These are phyloP conservation scores for Paramormyrops hopkinsi DNA, from an alignment of 2,797 vertebrate species.

Conservation along the genomic window DNA sequence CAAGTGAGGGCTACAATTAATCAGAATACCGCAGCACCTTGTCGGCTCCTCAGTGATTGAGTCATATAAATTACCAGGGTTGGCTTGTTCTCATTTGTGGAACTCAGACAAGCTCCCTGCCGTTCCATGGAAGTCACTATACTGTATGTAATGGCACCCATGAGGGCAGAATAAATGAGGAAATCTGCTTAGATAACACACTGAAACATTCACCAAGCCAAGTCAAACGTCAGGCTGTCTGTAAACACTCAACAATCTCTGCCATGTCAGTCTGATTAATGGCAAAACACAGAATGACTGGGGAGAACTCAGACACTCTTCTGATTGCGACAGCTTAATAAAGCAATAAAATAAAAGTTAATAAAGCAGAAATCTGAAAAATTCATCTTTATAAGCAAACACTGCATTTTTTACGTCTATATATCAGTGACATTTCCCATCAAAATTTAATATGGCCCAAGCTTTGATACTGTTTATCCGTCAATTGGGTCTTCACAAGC, in stretches of 20 bases:
- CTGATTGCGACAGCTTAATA: conserved; percentile 12
- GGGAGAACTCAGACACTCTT: neutral
- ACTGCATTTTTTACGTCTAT: neutral
- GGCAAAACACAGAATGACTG: neutral
- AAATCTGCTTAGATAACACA: conserved; percentile 16
- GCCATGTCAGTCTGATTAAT: conserved; percentile 5
- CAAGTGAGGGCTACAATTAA: conserved; percentile 9
- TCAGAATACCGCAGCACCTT: neutral
- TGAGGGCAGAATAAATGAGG: conserved; percentile 15
- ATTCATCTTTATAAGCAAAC: conserved; percentile 10
- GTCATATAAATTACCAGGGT: conserved; percentile 7
- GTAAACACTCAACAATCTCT: conserved; percentile 3
- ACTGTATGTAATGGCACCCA: conserved; percentile 25
- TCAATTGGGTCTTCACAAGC: neutral
- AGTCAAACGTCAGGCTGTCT: conserved; percentile 17
- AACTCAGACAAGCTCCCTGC: conserved; percentile 14
- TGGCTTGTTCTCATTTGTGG: conserved; percentile 20
- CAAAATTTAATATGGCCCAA: neutral
- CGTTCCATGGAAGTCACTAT: conserved; percentile 12
- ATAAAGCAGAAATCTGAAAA: conserved; percentile 11
- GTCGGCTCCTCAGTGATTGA: conserved; percentile 4
- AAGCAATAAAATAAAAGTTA: neutral
- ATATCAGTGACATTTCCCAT: neutral
- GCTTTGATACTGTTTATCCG: neutral
- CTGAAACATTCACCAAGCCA: conserved; percentile 16